Evolutionary conservation across 2,888 invertebrate genomes (phyloP), one percentile per base, ranked within the genome.

Genomic region (Rhamnusium bicolor): DNA sequence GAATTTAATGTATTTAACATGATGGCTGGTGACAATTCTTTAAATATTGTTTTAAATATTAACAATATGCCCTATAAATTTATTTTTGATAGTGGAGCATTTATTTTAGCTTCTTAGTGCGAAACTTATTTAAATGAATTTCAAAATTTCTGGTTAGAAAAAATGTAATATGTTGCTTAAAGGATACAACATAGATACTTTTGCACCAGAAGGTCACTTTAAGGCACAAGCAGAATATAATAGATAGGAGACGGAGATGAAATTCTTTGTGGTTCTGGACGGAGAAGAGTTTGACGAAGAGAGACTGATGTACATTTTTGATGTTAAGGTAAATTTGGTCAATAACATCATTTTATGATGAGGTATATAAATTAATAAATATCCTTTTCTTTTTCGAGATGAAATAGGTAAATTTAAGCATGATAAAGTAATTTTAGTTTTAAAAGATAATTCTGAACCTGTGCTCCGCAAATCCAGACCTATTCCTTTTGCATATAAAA

Each of bases 351-450:
- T 6, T 6, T 32, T 32, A 4, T n/a, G n/a, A n/a, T 32, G 29
- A 32, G 29, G 56, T 32, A 7, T 1, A 32, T 32, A 32, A 32
- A 32, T 24, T 27, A 14, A 49, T 14, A 61, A 49, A 32, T 21
- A 61, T 5, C 2, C 53, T 16, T 46, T 1, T 1, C 53, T 71
- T 32, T 8, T 32, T 32, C 29, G 29, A 32, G 29, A 32, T 8
- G 29, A 68, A 58, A 27, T 65, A 16, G 63, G 68, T 21, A 53
- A 54, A 40, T 70, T 65, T 24, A 65, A 73, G 63, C 16, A 54
- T 40, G 51, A 16, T 10, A 12, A 72, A 56, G 49, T 72, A 51
- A 32, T n/a, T 7, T 53, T 72, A 32, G 47, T 24, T 24, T n/a
- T 72, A 61, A 68, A 68, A 58, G 58, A 68, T 8, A 24, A 58